Evolutionary conservation across 1,140 invertebrate genomes (phyloP), one percentile per base, ranked within the genome.

Genomic region (Eriocheir sinensis): DNA sequence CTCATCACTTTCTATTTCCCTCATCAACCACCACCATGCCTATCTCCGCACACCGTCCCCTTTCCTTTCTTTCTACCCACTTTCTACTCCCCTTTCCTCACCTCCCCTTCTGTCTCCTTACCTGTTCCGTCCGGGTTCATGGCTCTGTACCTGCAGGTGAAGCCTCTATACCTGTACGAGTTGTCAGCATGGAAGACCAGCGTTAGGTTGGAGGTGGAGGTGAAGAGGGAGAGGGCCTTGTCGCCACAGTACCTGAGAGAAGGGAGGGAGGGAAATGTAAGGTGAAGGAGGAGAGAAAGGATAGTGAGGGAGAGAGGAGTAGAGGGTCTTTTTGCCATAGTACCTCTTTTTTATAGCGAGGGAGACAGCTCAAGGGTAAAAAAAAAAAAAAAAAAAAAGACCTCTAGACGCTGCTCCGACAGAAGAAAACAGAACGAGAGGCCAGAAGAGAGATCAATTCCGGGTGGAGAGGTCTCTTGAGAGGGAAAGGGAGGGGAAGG

Each of bases 71-170:
- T 72, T n/a, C 60, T 15, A 72, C 60, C 60, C 60, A 72, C 12
- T 86, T 34, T 40, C 83, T 86, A 86, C 9, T 81, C 80, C 34
- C 8, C 83, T 41, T 34, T 86, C 83, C 30, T 2, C 3, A 6
- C 83, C 60, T 72, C 4, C 48, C 48, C 21, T 12, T 53, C 4
- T n/a, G 60, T 72, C 60, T 21, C n/a, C 36, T 27, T 44, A 95
- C 93, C 94, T 89, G 90, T 92, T 17, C 95, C 95, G n/a, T 95
- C 80, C 8, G 89, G 44, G 27, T 94, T 94, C 3, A 95, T 80
- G 0, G 95, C 95, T n/a, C 53, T 44, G 90, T 94, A 95, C 15
- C 93, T 89, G 79, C 95, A 95, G 48, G 89, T 94, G 93, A 95
- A 95, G 41, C 95, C 95, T 9, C 90, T 32, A 83, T 95, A 95